These are phyloP conservation scores for Ameiurus melas DNA, from an alignment of 2,113 vertebrate genomes.

Conservation along the genomic window DNA sequence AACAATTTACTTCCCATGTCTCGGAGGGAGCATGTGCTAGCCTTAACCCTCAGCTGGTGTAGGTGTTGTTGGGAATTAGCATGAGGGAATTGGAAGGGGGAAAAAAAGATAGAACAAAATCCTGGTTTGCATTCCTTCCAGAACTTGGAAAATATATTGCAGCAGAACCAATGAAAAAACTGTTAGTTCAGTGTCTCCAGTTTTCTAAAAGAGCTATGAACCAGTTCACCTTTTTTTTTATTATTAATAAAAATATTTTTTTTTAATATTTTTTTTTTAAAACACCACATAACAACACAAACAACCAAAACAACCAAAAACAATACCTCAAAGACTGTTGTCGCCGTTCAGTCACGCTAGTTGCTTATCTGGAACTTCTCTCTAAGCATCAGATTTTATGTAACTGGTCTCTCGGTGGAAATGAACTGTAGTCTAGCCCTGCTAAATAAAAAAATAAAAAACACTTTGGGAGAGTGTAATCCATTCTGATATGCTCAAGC, in stretches of 20 bases:
- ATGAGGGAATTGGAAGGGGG: neutral
- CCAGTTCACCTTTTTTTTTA: too few relatives aligned
- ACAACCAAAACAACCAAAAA: too few relatives aligned
- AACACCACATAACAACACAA: too few relatives aligned
- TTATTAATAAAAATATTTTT: too few relatives aligned
- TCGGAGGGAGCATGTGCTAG: too few relatives aligned
- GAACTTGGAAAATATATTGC: too few relatives aligned
- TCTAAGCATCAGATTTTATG: neutral
- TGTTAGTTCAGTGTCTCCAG: neutral
- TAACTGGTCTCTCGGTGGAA: neutral
- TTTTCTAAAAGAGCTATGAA: neutral
- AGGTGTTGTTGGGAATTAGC: neutral
- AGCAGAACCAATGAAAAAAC: neutral
- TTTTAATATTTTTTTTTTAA: too few relatives aligned
- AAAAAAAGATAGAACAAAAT: neutral
- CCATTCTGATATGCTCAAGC: conserved; percentile 46
- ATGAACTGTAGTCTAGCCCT: conserved; percentile 10
- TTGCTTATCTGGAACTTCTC: neutral
- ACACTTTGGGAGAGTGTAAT: neutral
- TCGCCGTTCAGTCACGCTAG: too few relatives aligned
- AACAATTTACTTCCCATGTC: too few relatives aligned
- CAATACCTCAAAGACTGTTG: neutral
- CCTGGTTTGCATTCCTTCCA: neutral
- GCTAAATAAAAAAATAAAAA: conserved; percentile 47
- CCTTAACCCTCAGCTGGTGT: too few relatives aligned